These are phyloP conservation scores for Anagyrus pseudococci DNA, from an alignment of 2,888 invertebrate genomes.

Conservation along the genomic window DNA sequence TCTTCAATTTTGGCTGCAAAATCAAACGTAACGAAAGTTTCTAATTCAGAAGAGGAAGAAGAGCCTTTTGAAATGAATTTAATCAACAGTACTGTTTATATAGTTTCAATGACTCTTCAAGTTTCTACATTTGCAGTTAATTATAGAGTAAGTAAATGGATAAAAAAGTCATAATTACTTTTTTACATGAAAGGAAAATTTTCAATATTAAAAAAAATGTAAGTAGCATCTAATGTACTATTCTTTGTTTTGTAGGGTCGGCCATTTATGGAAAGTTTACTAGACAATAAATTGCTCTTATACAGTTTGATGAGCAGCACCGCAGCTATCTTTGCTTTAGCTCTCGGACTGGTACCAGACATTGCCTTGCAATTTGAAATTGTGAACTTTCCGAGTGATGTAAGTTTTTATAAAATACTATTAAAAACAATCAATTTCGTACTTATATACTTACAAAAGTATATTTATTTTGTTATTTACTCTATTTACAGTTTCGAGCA, in stretches of 20 bases:
- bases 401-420: slow-evolving; percentile 63
- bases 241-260: slow-evolving; percentile 76
- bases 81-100: slow-evolving; percentile 97
- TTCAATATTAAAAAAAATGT: slow-evolving; percentile 15
- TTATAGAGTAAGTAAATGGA: slow-evolving; percentile 78
- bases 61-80: slow-evolving; percentile 90
- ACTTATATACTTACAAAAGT: neutral
- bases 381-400: slow-evolving; percentile 90
- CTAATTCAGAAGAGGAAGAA: slow-evolving; percentile 69
- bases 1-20: slow-evolving; percentile 43
- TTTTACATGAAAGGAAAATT: neutral
- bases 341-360: slow-evolving; percentile 85
- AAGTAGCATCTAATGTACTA: slow-evolving; percentile 3
- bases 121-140: slow-evolving; percentile 99
- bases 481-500: slow-evolving; percentile 83
- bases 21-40: slow-evolving; percentile 35
- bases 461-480: slow-evolving; percentile 1
- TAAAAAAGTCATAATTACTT: slow-evolving; percentile 22
- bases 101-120: slow-evolving; percentile 96
- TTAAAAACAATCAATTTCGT: neutral
- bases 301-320: slow-evolving; percentile 89
- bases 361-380: slow-evolving; percentile 92
- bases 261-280: slow-evolving; percentile 97
- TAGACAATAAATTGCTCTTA: slow-evolving; percentile 89
- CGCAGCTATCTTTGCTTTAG: slow-evolving; percentile 81